Conservation (phyloP, 1,140 invertebrate genomes). For the Physella acuta region DNA sequence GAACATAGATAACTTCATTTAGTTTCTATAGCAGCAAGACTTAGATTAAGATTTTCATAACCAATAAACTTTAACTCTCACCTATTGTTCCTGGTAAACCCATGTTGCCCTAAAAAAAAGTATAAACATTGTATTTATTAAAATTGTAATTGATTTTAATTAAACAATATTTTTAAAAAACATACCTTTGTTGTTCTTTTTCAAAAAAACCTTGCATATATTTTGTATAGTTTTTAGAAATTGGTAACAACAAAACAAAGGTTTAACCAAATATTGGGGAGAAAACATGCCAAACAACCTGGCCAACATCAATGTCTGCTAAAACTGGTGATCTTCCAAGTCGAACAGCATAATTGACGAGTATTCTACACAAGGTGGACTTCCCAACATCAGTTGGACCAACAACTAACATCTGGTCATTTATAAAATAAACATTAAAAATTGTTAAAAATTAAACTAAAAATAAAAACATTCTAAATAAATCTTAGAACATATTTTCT, state of each 20-base stretch:
- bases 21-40: too few relatives aligned
- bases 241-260: background rate
- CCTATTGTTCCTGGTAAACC: conserved; percentile 90
- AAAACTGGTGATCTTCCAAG: conserved; percentile 80
- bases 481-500: too few relatives aligned
- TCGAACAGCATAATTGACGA: conserved; percentile 73
- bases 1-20: too few relatives aligned
- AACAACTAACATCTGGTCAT: conserved; percentile 83
- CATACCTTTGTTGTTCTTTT: conserved; percentile 2
- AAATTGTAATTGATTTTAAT: background rate
- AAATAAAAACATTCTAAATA: too few relatives aligned
- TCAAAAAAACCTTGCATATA: too few relatives aligned
- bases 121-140: background rate
- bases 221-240: too few relatives aligned
- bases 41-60: background rate
- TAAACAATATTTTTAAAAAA: conserved; percentile 1
- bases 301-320: conserved; percentile 95
- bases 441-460: too few relatives aligned
- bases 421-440: too few relatives aligned
- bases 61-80: conserved; percentile 44
- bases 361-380: conserved; percentile 78
- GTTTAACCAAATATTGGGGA: background rate
- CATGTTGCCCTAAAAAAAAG: conserved; percentile 66
- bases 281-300: conserved; percentile 66
- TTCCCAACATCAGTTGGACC: conserved; percentile 97